A percentile compares a stretch with the other conserved stretches of the same genome.
Conservation (phyloP, 2,888 invertebrate species). For the Orthonychiurus folsomi region DNA sequence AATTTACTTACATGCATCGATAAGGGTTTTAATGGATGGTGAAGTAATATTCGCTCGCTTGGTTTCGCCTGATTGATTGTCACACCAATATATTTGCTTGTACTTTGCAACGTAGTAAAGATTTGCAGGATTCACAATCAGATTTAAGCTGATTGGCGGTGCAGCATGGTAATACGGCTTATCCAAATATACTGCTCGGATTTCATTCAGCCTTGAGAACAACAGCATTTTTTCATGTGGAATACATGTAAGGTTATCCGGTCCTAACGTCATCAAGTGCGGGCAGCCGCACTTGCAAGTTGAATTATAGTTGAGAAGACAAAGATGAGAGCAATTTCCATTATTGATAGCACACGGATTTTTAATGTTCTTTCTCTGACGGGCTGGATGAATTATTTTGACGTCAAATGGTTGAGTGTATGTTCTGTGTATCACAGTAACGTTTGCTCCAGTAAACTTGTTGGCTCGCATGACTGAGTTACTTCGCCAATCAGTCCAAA, state of each 20-base stretch:
- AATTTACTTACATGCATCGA: constrained; percentile 57
- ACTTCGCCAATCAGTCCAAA: constrained; percentile 90
- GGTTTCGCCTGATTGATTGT: constrained; percentile 59
- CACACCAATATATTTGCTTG: constrained; percentile 53
- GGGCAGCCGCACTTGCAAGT: constrained; percentile 71
- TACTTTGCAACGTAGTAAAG: constrained; percentile 60
- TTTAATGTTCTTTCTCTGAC: constrained; percentile 54
- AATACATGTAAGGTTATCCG: constrained; percentile 58
- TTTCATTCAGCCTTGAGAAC: constrained; percentile 64
- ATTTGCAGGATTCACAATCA: constrained; percentile 60
- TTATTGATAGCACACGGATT: constrained; percentile 63
- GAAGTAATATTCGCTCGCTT: constrained; percentile 59
- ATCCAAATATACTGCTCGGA: constrained; percentile 71
- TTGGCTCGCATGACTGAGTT: constrained; percentile 77
- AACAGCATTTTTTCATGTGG: constrained; percentile 69
- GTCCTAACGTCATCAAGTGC: constrained; percentile 68
- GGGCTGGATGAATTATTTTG: constrained; percentile 67
- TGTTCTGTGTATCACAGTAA: constrained; percentile 68
- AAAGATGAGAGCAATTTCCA: constrained; percentile 73
- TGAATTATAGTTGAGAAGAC: constrained; percentile 59
- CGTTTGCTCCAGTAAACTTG: constrained; percentile 73
- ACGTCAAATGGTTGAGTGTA: constrained; percentile 85
- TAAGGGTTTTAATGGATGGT: constrained; percentile 60
- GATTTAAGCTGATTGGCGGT: constrained; percentile 66
- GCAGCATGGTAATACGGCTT: constrained; percentile 68